Conservation (phyloP, 2,888 invertebrate genomes). For the Scrobipalpa costella region DNA sequence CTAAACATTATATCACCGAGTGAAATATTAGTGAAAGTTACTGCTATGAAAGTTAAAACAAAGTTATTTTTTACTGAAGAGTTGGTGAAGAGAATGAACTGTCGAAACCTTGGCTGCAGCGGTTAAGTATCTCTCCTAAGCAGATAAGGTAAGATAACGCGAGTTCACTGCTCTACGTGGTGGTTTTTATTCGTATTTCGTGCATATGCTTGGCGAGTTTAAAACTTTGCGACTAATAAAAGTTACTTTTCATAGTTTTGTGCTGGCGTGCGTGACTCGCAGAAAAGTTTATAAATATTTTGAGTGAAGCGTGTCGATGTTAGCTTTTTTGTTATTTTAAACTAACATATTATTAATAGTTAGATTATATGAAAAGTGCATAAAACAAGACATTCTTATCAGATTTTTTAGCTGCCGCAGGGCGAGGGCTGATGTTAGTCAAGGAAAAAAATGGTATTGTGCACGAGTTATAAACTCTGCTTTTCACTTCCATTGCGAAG, state of each 20-base stretch:
- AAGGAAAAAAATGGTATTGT: too few species aligned
- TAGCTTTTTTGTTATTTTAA: too few species aligned
- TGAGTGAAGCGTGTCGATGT: neutral
- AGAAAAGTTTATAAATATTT: neutral
- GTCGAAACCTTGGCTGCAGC: neutral
- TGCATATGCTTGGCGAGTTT: neutral
- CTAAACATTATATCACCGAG: neutral
- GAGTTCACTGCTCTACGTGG: neutral
- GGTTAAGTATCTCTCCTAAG: slow-evolving; percentile 21
- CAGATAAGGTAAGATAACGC: slow-evolving; percentile 23
- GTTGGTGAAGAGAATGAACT: slow-evolving; percentile 18
- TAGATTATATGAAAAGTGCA: too few species aligned
- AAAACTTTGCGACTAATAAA: neutral
- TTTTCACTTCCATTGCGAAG: too few species aligned
- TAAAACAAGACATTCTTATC: too few species aligned
- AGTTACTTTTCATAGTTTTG: neutral
- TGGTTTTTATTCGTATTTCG: neutral
- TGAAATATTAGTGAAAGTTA: neutral
- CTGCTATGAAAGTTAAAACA: slow-evolving; percentile 3
- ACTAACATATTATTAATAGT: too few species aligned
- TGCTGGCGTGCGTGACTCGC: neutral
- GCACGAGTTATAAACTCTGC: too few species aligned
- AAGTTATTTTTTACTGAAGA: slow-evolving; percentile 14
- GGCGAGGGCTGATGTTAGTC: too few species aligned
- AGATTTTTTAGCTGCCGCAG: too few species aligned